A percentile compares a stretch with the other conserved stretches of the same genome.
These are phyloP conservation scores for Bos indicus DNA, from an alignment of 2,113 vertebrate genomes.

Conservation along the genomic window DNA sequence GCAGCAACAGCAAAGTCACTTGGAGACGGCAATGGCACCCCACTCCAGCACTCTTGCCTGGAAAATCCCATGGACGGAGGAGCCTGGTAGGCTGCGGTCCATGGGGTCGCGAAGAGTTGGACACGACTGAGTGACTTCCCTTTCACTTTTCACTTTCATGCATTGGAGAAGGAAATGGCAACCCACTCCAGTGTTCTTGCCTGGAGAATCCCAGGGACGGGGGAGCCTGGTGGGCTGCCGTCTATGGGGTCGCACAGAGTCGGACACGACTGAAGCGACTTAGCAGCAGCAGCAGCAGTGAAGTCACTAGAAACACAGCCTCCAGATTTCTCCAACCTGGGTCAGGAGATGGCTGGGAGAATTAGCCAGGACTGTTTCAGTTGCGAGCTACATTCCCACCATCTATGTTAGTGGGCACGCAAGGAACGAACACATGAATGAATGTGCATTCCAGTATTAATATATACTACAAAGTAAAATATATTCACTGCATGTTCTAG, in stretches of 20 bases:
- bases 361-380: background rate
- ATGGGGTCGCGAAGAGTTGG: accelerated
- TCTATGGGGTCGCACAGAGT: too few relatives aligned
- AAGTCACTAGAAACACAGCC: background rate
- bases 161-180: too few relatives aligned
- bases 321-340: background rate
- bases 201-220: too few relatives aligned
- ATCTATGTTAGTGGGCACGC: background rate
- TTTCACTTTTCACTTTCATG: too few relatives aligned
- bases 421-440: background rate
- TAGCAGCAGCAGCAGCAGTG: background rate
- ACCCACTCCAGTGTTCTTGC: too few relatives aligned
- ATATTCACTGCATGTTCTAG: background rate
- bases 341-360: background rate
- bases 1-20: background rate
- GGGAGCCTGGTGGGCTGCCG: too few relatives aligned
- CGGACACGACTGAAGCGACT: too few relatives aligned
- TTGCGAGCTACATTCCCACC: background rate
- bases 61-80: too few relatives aligned
- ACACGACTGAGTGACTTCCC: accelerated
- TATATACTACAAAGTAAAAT: background rate
- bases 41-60: too few relatives aligned
- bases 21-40: background rate
- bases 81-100: too few relatives aligned
- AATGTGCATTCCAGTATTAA: background rate